Percentiles rank a stretch among this genome's conserved stretches.
These are phyloP conservation scores for Neodiprion pinetum DNA, from an alignment of 1,140 invertebrate species.

Conservation along the genomic window DNA sequence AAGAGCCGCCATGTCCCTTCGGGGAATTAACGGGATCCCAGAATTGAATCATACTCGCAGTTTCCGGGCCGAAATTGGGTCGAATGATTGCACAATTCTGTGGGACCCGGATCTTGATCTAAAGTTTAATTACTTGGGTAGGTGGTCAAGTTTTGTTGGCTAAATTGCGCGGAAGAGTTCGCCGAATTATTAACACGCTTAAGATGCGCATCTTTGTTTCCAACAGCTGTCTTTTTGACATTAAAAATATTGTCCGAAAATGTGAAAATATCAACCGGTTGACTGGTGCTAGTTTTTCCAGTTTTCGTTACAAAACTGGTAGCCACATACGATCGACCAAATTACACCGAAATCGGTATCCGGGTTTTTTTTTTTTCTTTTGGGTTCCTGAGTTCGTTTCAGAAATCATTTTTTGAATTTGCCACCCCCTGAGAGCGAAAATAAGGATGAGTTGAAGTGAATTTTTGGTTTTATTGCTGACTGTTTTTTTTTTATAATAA, in stretches of 20 bases:
- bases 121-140: not conserved
- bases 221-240: not conserved
- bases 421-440: too few relatives aligned
- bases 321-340: not conserved
- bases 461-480: too few relatives aligned
- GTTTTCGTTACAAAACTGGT: not conserved
- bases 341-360: not conserved
- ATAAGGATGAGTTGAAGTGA: too few relatives aligned
- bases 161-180: not conserved
- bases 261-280: not conserved
- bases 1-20: too few relatives aligned
- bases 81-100: slow-evolving; percentile 5
- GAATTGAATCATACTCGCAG: not conserved
- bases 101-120: not conserved
- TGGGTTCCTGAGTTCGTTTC: too few relatives aligned
- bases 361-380: too few relatives aligned
- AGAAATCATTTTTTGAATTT: too few relatives aligned
- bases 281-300: not conserved
- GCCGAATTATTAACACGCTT: not conserved
- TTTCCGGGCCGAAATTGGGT: not conserved
- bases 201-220: not conserved
- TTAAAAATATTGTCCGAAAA: too few relatives aligned
- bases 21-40: too few relatives aligned
- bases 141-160: not conserved
- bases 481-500: too few relatives aligned